Evolutionary conservation across 1,140 invertebrate species (phyloP).

Genomic region (Philotrypesis tridentata): DNA sequence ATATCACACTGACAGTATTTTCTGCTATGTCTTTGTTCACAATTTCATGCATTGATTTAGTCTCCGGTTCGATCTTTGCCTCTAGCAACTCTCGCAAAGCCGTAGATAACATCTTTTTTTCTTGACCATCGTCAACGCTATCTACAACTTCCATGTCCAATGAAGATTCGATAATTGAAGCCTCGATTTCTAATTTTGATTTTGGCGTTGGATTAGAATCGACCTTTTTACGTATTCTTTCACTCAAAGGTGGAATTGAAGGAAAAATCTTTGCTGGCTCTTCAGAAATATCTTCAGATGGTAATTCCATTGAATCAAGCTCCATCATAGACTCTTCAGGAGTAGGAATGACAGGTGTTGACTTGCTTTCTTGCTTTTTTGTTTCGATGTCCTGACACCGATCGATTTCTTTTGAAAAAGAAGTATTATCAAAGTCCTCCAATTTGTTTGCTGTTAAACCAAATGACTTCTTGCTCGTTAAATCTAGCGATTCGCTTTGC

Average conservation of each 20-base stretch:
- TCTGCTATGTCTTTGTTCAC: neutral
- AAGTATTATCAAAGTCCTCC: neutral
- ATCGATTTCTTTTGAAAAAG: constrained; percentile 37
- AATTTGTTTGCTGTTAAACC: constrained; percentile 24
- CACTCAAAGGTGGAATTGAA: constrained; percentile 68
- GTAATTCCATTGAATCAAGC: constrained; percentile 47
- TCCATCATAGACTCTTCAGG: constrained; percentile 62
- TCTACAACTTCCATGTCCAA: constrained; percentile 61
- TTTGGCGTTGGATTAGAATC: constrained; percentile 54
- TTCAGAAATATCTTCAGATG: constrained; percentile 12
- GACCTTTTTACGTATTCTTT: constrained; percentile 69
- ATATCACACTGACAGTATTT: neutral
- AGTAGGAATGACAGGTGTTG: constrained; percentile 10
- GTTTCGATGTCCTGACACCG: neutral
- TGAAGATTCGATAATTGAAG: constrained; percentile 69
- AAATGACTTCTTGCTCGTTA: constrained; percentile 16
- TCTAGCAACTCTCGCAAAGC: constrained; percentile 65
- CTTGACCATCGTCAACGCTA: constrained; percentile 52
- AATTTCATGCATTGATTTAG: constrained; percentile 46
- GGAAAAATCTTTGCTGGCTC: constrained; percentile 62
- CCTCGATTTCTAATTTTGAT: constrained; percentile 66
- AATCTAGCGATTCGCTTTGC: neutral
- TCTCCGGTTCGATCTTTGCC: constrained; percentile 61
- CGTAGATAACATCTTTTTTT: constrained; percentile 66
- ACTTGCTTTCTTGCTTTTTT: constrained; percentile 49